Base-by-base conservation (phyloP, 2,113 vertebrate species). In the Hemibates koningsi region DNA sequence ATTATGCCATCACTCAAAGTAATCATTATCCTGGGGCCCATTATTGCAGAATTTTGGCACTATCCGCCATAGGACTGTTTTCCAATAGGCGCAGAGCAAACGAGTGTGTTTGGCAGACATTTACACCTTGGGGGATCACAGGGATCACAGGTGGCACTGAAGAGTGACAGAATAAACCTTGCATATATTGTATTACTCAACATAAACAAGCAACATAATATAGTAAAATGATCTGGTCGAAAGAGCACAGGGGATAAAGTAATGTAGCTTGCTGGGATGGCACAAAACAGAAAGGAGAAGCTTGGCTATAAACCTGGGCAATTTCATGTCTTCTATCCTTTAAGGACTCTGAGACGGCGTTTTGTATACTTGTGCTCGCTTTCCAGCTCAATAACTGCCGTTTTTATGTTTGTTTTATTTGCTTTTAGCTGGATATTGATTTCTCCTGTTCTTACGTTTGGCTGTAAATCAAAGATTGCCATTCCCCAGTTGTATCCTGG, bases 1-100 rank as follows among this genome's bases (percentile, higher is more conserved):
- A 96, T 96, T 96, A 96, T 95, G 92, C 95, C 92, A 96, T 96
- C 94, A 94, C 85, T 96, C 94, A 95, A 92, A 90, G 93, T 94
- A 91, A 96, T 95, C 92, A 96, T 96, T 92, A 95, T 95, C 95
- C 24, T 87, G 95, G 93, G 95, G 93, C 94, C 94, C 86, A 94
- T 96, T 96, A 95, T 66, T 87, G 76, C 53, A 16, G 84, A 76
- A 87, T 90, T 92, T 87, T 93, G 94, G 93, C 92, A 88, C 86
- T 5, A 83, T 84, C 48, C 32, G 78, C 52, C 38, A n/a, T 19
- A 80, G 86, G 80, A 90, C 81, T 88, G 87, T 90, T 89, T 94
- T 92, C 88, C 84, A 89, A 84, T 61, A 76, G 87, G 91, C 36
- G 53, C 63, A n/a, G 93, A 71, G 56, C 73, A 80, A 88, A 48